Base-by-base conservation (phyloP, 2,888 invertebrate species). In the Actias luna region DNA sequence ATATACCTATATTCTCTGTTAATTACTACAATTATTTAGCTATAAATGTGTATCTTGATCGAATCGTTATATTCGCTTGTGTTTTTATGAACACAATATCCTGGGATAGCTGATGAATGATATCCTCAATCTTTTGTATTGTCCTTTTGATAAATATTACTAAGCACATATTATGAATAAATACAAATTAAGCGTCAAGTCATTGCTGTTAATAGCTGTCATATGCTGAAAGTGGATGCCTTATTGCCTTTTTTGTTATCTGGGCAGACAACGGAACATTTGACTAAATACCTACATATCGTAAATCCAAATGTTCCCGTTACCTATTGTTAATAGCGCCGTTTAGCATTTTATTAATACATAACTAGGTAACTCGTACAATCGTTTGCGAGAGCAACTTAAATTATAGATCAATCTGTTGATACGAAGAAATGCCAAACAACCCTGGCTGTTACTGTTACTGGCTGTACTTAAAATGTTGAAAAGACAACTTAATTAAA, bases 191-290 rank as follows among this genome's bases (percentile, higher is more conserved):
- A 22, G 22, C 35, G 63, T 52, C 63, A 29, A 59, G 59, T 63
- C 63, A 59, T 59, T 29, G 59, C 22, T 39, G 59, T 55, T 63
- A 63, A 55, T 63, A 55, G 63, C 59, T 59, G 55, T 52, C 63
- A 59, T 52, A 55, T 55, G 31, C 59, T 59, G 35, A 63, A 59
- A 59, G 35, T 36, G 39, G 31, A 52, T 59, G 52, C 59, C 59
- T 59, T 55, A 59, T 63, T 63, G 52, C 59, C 50, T 63, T 59
- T 63, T 63, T 63, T 63, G 52, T 35, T 52, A 12, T 25, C 59
- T 36, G 25, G 25, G 25, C 59, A 61, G 58, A 58, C 64, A 64
- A 64, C 61, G 61, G 64, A 58, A 58, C 64, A 61, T 61, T 61
- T 58, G 31, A 46, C 59, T 63, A 39, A 52, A 62, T 59, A 62